Evolutionary conservation across 1,140 invertebrate genomes (phyloP).

Genomic region (Drosophila dunni): DNA sequence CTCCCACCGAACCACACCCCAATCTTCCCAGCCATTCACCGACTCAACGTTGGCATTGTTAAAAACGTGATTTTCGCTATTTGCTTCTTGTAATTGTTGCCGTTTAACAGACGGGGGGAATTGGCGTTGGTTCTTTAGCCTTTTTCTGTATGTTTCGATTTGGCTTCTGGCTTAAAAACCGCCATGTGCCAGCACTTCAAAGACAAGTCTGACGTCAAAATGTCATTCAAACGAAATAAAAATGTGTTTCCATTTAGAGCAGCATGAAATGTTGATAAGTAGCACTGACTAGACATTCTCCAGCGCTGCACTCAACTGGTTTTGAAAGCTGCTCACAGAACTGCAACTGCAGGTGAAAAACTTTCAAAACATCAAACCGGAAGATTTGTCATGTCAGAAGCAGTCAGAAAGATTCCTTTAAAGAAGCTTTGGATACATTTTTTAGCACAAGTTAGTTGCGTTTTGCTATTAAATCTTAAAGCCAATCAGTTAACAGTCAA

Average conservation of each 20-base stretch:
- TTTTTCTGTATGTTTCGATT: conserved; percentile 4
- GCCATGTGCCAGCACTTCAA: conserved; percentile 33
- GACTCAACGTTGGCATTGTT: conserved; percentile 51
- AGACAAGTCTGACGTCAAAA: conserved; percentile 18
- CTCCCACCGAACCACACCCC: background rate
- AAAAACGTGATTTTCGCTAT: conserved; percentile 80
- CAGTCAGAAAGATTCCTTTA: background rate
- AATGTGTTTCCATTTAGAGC: background rate
- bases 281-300: conserved; percentile 30
- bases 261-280: background rate
- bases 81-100: conserved; percentile 64
- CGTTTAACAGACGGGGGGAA: background rate
- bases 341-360: conserved; percentile 37
- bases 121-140: background rate
- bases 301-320: conserved; percentile 33
- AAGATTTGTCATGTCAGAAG: conserved; percentile 7
- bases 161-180: conserved; percentile 46
- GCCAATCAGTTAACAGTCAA: no score
- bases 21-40: conserved; percentile 46
- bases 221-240: conserved; percentile 25
- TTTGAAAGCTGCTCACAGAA: conserved; percentile 44
- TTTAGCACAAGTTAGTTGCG: no score
- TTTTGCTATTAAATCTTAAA: no score
- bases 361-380: conserved; percentile 1
- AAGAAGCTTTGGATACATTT: no score